Percentiles rank a stretch among this genome's conserved stretches.
Evolutionary conservation across 2,888 invertebrate species (phyloP).

Genomic region (Thumatha senex): DNA sequence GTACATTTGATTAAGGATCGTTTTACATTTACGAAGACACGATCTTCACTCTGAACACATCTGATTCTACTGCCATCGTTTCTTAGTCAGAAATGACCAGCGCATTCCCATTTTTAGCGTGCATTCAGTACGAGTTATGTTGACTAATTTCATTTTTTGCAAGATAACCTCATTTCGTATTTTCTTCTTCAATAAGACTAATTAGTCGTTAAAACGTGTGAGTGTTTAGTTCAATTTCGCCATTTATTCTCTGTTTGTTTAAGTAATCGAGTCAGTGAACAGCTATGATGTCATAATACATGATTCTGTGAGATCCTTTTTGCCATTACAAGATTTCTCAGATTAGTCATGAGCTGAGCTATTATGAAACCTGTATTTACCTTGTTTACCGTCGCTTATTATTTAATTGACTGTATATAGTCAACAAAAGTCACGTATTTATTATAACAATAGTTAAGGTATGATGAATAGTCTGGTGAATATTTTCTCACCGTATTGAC

Average conservation of each 20-base stretch:
- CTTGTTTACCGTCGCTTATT: constrained; percentile 3
- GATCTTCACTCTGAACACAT: too few relatives aligned
- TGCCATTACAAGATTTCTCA: constrained; percentile 9
- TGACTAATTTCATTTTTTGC: too few relatives aligned
- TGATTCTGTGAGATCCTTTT: constrained; percentile 18
- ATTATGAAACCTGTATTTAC: constrained; percentile 21
- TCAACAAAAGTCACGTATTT: background rate
- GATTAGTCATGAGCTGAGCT: constrained; percentile 22
- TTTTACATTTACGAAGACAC: too few relatives aligned
- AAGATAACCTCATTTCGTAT: too few relatives aligned
- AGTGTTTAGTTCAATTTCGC: too few relatives aligned
- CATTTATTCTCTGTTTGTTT: background rate
- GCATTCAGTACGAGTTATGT: too few relatives aligned
- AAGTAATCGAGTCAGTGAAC: constrained; percentile 11
- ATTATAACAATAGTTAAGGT: background rate
- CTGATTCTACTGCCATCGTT: too few relatives aligned
- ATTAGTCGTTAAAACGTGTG: too few relatives aligned
- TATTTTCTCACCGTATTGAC: background rate
- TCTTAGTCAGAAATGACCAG: too few relatives aligned
- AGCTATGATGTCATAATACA: constrained; percentile 19
- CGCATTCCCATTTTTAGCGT: too few relatives aligned
- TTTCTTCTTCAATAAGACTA: too few relatives aligned
- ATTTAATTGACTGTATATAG: background rate
- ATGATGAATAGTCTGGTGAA: background rate
- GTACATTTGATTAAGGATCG: too few relatives aligned